These are phyloP conservation scores for Oryzias javanicus DNA, from an alignment of 2,113 vertebrate genomes.

Conservation along the genomic window DNA sequence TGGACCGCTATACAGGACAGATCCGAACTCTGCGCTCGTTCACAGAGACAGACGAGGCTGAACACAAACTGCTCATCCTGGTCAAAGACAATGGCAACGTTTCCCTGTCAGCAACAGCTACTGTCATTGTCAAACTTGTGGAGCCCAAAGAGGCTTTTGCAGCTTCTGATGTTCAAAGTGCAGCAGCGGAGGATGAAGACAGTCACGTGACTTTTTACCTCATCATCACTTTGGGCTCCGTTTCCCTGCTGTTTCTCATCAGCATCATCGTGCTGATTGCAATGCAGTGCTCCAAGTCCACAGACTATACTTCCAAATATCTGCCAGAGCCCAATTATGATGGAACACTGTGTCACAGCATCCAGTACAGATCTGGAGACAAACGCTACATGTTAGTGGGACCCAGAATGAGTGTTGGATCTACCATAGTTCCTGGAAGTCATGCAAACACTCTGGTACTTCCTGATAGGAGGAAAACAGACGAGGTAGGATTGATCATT, in stretches of 20 bases:
- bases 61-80: neutral
- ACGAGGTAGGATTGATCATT: constrained; percentile 53
- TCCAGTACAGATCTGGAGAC: constrained; percentile 69
- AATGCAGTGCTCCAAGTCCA: constrained; percentile 54
- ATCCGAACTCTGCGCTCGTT: constrained; percentile 27
- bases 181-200: constrained; percentile 24
- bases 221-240: constrained; percentile 60
- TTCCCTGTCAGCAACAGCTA: constrained; percentile 6
- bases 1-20: constrained; percentile 66
- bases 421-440: constrained; percentile 60
- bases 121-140: neutral
- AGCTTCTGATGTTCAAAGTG: constrained; percentile 5
- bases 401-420: constrained; percentile 67
- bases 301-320: constrained; percentile 52
- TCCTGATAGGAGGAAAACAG: constrained; percentile 44
- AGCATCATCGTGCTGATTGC: constrained; percentile 60
- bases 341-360: constrained; percentile 64
- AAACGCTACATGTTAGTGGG: constrained; percentile 71
- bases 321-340: constrained; percentile 54
- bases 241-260: constrained; percentile 62
- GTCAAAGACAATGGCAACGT: constrained; percentile 1
- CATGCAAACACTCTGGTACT: constrained; percentile 60
- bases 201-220: constrained; percentile 59
- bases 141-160: constrained; percentile 23
- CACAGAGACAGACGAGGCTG: constrained; percentile 1